These are phyloP conservation scores for Megalops atlanticus DNA, from an alignment of 2,113 vertebrate species.

Conservation along the genomic window DNA sequence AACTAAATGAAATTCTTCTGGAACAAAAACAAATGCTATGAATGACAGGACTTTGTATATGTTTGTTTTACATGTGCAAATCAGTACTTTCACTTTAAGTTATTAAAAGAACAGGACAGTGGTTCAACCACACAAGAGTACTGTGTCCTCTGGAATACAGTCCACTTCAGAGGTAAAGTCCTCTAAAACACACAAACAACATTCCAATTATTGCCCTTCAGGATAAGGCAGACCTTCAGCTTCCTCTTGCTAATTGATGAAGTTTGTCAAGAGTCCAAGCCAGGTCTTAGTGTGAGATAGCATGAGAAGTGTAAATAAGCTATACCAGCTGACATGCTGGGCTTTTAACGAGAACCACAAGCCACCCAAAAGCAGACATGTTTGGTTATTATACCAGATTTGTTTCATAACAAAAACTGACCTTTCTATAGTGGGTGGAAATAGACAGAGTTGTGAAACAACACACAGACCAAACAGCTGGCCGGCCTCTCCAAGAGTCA, in stretches of 20 bases:
- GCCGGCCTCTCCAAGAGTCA: background rate
- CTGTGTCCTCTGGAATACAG: background rate
- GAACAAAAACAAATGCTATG: background rate
- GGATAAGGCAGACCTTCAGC: background rate
- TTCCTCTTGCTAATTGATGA: background rate
- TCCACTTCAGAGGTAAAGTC: background rate
- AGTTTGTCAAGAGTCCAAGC: background rate
- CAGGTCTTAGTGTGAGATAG: background rate
- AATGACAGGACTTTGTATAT: no score
- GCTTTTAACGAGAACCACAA: background rate
- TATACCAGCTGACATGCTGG: background rate
- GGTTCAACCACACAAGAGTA: no score
- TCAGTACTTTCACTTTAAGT: no score
- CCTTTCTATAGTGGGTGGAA: background rate
- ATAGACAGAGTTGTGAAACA: slow-evolving; percentile 1
- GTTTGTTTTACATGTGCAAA: no score
- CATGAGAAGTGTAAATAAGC: background rate
- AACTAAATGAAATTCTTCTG: no score
- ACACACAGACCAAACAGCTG: background rate
- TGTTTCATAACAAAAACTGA: background rate
- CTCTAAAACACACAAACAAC: background rate
- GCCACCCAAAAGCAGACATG: background rate
- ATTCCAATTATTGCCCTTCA: background rate
- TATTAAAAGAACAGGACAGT: no score
- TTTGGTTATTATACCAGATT: background rate